Percentiles rank a stretch among this genome's conserved stretches.
phyloP scores from a whole-genome alignment of 2,797 vertebrate species.

The Pteropus rufus region DNA sequence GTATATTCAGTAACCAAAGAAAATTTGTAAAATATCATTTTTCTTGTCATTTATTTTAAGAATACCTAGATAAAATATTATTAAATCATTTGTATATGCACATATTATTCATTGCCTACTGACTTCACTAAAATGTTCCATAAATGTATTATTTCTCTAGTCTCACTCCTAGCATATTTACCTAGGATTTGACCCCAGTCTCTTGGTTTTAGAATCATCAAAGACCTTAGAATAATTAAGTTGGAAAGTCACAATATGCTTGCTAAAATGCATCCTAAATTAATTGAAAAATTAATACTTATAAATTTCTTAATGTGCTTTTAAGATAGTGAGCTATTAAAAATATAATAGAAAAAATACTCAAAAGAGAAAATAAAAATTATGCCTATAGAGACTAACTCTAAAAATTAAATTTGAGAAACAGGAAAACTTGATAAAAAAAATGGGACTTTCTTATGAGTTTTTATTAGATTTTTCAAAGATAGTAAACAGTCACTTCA shows the following conservation, averaged over 20 bases:
- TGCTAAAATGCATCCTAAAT: conserved; percentile 24
- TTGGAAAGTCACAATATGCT: not conserved
- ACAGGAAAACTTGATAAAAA: conserved; percentile 26
- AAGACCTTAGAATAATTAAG: conserved; percentile 17
- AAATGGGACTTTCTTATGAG: conserved; percentile 3
- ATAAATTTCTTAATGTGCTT: conserved; percentile 20
- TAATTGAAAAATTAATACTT: conserved; percentile 20
- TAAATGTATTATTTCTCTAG: conserved; percentile 6
- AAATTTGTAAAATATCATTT: conserved; percentile 8
- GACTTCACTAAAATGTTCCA: not conserved
- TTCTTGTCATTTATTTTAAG: not conserved
- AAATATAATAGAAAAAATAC: conserved; percentile 54
- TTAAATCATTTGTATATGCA: not conserved
- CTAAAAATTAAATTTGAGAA: conserved; percentile 60
- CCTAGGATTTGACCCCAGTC: not conserved
- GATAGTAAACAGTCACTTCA: conserved; percentile 57
- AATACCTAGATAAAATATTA: conserved; percentile 8
- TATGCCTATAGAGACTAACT: conserved; percentile 50
- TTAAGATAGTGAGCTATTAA: conserved; percentile 44
- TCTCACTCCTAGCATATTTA: not conserved
- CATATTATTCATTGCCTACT: not conserved
- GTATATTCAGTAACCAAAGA: not conserved
- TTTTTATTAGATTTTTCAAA: conserved; percentile 56
- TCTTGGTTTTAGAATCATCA: conserved; percentile 31
- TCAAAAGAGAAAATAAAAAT: conserved; percentile 58